Evolutionary conservation across 2,888 invertebrate genomes (phyloP).

Genomic region (Mimumesa dahlbomi): DNA sequence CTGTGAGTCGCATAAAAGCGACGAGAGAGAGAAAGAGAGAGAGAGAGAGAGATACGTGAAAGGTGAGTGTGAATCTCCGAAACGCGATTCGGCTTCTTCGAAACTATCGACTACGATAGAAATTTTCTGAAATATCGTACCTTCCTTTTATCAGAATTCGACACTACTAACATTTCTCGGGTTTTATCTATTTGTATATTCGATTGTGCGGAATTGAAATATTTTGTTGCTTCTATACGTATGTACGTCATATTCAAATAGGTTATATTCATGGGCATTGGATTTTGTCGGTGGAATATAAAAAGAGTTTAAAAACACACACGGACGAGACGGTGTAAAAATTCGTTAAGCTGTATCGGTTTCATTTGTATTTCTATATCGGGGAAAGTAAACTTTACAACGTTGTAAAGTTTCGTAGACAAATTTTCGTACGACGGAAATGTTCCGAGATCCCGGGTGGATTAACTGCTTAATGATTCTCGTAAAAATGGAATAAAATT

Average conservation of each 20-base stretch:
- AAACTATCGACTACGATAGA: conserved; percentile 6
- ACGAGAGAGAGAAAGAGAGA: conserved; percentile 11
- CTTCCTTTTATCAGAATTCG: no score
- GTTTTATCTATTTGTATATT: no score
- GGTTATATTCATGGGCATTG: no score
- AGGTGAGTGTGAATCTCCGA: conserved; percentile 22
- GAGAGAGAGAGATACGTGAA: conserved; percentile 17
- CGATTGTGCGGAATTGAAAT: no score
- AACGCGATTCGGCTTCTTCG: conserved; percentile 5
- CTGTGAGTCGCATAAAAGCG: conserved; percentile 32
- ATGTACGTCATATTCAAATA: no score
- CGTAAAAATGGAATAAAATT: background rate
- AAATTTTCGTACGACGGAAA: background rate
- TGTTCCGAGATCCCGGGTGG: background rate
- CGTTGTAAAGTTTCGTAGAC: conserved; percentile 13
- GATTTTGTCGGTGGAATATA: no score
- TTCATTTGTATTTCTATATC: background rate
- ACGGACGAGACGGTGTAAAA: no score
- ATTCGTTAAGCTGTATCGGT: no score
- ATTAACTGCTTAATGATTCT: conserved; percentile 17
- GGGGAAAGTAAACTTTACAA: background rate
- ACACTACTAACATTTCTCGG: no score
- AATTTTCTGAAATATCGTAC: conserved; percentile 1
- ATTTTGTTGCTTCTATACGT: no score
- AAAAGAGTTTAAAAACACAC: no score